phyloP scores from a whole-genome alignment of 2,113 vertebrate genomes.

The Cryptotis parvus region DNA sequence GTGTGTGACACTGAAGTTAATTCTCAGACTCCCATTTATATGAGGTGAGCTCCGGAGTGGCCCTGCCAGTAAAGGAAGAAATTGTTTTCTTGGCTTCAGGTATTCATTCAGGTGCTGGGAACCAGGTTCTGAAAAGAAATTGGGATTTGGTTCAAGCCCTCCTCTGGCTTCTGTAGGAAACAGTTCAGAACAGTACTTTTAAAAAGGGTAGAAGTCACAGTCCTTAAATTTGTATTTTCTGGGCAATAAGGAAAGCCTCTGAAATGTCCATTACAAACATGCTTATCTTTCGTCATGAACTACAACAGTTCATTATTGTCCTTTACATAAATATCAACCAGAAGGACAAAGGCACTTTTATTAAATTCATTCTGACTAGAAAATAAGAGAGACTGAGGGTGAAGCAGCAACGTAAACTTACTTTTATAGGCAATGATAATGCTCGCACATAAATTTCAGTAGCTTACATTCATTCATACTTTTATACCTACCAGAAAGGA shows the following conservation, averaged over 20 bases:
- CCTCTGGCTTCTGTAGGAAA: neutral
- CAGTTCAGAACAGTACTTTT: neutral
- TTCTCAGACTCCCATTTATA: neutral
- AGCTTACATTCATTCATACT: neutral
- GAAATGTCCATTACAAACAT: neutral
- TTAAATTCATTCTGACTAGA: neutral
- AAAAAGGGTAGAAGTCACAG: neutral
- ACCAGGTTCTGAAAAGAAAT: neutral
- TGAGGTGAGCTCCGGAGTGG: neutral
- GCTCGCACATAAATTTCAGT: neutral
- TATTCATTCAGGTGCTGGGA: neutral
- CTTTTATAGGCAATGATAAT: neutral
- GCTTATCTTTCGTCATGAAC: neutral
- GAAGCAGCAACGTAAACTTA: neutral
- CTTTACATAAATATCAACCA: neutral
- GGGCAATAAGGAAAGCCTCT: neutral
- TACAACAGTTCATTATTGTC: neutral
- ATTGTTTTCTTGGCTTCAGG: neutral
- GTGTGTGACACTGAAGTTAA: neutral
- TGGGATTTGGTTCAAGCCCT: neutral
- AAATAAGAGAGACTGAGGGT: neutral
- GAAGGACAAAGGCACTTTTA: neutral
- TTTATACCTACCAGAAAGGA: neutral
- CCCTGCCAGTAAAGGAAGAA: neutral
- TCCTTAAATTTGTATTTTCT: neutral